Conservation (phyloP, 2,797 vertebrate species). For the Centropyge bicolor region DNA sequence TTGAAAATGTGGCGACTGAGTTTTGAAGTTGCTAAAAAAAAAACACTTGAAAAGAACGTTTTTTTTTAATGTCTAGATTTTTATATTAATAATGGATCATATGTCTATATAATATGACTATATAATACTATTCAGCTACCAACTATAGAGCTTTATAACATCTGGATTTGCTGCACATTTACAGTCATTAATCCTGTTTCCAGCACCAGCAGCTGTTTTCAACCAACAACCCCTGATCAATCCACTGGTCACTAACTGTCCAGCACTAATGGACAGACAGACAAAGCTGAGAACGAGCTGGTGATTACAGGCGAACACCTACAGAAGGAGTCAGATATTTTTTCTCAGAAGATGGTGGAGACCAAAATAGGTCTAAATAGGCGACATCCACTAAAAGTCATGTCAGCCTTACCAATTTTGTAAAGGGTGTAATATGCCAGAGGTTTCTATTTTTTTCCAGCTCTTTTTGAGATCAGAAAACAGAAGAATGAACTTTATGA, state of each 20-base stretch:
- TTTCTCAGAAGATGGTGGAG: neutral
- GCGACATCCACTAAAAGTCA: neutral
- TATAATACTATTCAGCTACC: too few species aligned
- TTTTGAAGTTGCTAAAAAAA: neutral
- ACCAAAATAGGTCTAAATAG: neutral
- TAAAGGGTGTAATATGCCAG: neutral
- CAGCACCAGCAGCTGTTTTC: slow-evolving; percentile 16
- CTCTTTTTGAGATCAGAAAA: neutral
- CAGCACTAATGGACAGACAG: neutral
- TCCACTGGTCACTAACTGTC: neutral
- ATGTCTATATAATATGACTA: too few species aligned
- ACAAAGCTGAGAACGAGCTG: neutral
- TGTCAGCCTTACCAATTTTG: neutral
- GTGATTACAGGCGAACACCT: neutral
- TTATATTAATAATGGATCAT: slow-evolving; percentile 1
- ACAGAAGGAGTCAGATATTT: neutral
- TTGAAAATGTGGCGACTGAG: neutral
- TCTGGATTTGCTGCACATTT: slow-evolving; percentile 23
- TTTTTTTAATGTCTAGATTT: too few species aligned
- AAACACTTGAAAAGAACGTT: neutral
- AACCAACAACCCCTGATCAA: slow-evolving; percentile 21
- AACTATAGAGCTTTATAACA: too few species aligned
- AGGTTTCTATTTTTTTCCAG: too few species aligned
- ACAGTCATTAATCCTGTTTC: slow-evolving; percentile 24
- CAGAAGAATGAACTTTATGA: slow-evolving; percentile 1